Evolutionary conservation across 2,797 vertebrate genomes (phyloP).

Genomic region (Caiman crocodilus): DNA sequence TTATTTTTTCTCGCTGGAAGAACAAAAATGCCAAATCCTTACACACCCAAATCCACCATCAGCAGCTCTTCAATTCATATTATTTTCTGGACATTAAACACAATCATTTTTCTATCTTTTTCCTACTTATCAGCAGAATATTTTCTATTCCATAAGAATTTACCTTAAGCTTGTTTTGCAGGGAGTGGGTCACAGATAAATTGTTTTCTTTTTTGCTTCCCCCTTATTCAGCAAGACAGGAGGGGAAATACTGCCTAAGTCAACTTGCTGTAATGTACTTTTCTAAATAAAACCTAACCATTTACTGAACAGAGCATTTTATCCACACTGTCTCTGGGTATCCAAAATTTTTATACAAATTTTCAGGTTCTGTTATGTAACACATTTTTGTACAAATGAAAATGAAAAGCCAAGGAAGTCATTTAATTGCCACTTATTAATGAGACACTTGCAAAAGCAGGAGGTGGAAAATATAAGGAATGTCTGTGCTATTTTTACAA

Average conservation of each 20-base stretch:
- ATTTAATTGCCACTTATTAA: neutral
- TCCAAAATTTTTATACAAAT: neutral
- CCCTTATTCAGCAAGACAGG: accelerated
- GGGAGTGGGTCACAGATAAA: neutral
- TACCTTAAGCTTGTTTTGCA: conserved; percentile 9
- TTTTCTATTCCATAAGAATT: neutral
- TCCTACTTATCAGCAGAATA: neutral
- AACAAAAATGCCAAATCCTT: accelerated
- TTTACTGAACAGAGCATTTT: neutral
- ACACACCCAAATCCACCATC: accelerated
- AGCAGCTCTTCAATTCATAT: too few species aligned
- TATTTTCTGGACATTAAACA: neutral
- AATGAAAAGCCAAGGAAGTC: neutral
- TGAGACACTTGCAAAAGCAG: neutral
- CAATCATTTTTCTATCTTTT: neutral
- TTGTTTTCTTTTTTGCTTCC: neutral
- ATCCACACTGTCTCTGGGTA: neutral
- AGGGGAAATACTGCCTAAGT: neutral
- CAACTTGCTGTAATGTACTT: neutral
- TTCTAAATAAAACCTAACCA: accelerated
- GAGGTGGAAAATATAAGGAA: too few species aligned
- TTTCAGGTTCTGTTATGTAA: neutral
- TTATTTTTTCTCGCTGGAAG: neutral
- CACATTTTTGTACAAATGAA: neutral
- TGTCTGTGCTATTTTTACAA: too few species aligned